Evolutionary conservation across 2,797 vertebrate genomes (phyloP).

Genomic region (Acanthurus lineatus): DNA sequence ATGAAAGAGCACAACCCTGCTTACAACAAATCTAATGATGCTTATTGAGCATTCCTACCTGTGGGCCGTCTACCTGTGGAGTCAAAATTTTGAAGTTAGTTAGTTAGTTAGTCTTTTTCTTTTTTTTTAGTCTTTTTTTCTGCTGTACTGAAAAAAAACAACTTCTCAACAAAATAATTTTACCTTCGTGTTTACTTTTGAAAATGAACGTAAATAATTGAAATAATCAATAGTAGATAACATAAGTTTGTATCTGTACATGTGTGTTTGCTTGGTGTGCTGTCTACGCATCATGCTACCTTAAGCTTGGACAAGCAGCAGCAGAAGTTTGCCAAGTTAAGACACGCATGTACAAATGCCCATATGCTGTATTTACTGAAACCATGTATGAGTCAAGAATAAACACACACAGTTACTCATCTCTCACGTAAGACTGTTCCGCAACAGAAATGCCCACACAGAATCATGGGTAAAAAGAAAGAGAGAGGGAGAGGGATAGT

Average conservation of each 20-base stretch:
- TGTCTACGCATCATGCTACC: neutral
- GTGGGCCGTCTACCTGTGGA: neutral
- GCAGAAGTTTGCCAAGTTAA: neutral
- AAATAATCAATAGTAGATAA: neutral
- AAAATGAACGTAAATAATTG: slow-evolving; percentile 4
- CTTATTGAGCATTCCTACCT: neutral
- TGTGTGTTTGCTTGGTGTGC: neutral
- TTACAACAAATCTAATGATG: slow-evolving; percentile 21
- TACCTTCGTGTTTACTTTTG: neutral
- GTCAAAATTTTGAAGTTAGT: slow-evolving; percentile 3
- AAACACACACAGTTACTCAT: neutral
- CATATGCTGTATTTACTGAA: neutral
- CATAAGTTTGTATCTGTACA: neutral
- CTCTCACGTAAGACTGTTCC: neutral
- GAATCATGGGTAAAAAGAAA: slow-evolving; percentile 8
- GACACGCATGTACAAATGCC: neutral
- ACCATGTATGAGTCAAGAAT: neutral
- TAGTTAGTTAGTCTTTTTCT: no score
- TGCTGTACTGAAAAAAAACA: neutral
- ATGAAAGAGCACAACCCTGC: slow-evolving; percentile 10
- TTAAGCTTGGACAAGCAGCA: neutral
- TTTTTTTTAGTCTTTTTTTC: neutral
- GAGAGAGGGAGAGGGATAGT: neutral
- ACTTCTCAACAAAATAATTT: neutral
- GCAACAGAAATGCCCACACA: neutral